Evolutionary conservation across 2,888 invertebrate genomes (phyloP).

Genomic region (Hirtodrosophila confusa): DNA sequence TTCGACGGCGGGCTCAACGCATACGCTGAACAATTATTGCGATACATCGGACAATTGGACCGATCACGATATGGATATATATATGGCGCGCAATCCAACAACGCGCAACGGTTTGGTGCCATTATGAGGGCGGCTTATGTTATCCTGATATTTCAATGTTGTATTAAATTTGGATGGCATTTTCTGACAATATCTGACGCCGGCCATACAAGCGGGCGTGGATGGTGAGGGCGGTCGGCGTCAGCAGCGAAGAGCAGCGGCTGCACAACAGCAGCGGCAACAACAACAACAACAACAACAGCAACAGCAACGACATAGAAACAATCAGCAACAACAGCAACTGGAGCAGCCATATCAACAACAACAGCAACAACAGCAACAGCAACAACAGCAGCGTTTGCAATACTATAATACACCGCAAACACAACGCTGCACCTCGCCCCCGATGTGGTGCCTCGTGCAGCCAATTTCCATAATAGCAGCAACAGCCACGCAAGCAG

Average conservation of each 20-base stretch:
- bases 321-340: conserved; percentile 67
- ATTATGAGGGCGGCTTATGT: conserved; percentile 86
- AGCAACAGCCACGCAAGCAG: conserved; percentile 31
- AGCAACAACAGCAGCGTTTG: conserved; percentile 53
- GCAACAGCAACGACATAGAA: conserved; percentile 64
- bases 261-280: conserved; percentile 53
- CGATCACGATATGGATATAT: conserved; percentile 97
- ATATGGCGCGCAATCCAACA: conserved; percentile 96
- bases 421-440: conserved; percentile 80
- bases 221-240: conserved; percentile 53
- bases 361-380: conserved; percentile 63
- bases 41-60: conserved; percentile 97
- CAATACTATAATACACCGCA: conserved; percentile 61
- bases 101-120: conserved; percentile 93
- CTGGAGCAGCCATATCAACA: conserved; percentile 67
- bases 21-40: conserved; percentile 93
- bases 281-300: conserved; percentile 53
- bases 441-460: conserved; percentile 83
- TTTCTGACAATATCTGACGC: conserved; percentile 84
- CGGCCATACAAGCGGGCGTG: conserved; percentile 49
- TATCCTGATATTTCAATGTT: conserved; percentile 85
- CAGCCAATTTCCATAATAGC: conserved; percentile 75
- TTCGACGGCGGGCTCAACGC: conserved; percentile 91
- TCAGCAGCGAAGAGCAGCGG: conserved; percentile 49
- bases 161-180: conserved; percentile 84